Conservation (phyloP, 2,888 invertebrate species). For the Tridacna gigas region DNA sequence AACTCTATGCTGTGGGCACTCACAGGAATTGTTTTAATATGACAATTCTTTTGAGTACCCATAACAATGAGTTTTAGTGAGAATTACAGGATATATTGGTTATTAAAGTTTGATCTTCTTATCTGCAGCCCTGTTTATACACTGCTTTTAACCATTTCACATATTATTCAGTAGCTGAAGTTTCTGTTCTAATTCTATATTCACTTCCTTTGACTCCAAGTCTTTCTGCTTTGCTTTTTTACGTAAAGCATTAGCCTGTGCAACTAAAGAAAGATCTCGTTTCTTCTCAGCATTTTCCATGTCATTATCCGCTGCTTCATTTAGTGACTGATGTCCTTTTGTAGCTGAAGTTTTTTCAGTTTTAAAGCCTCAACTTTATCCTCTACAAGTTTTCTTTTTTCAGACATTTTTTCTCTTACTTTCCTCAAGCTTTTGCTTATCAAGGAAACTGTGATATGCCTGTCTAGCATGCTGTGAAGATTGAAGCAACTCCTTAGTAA, state of each 20-base stretch:
- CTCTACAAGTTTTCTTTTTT: conserved; percentile 1
- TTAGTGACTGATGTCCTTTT: conserved; percentile 1
- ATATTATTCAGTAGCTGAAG: conserved; percentile 1
- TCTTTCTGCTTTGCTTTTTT: background rate
- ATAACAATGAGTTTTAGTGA: too few relatives aligned
- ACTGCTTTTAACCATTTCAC: conserved; percentile 1
- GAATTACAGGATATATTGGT: too few relatives aligned
- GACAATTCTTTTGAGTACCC: too few relatives aligned
- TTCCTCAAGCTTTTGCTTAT: background rate
- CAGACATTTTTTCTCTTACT: background rate
- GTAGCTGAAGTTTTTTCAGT: background rate
- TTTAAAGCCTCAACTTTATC: background rate
- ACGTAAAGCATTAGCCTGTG: conserved; percentile 1
- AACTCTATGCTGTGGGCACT: too few relatives aligned
- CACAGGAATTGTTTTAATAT: too few relatives aligned
- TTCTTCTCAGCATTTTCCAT: background rate
- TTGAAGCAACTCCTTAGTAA: conserved; percentile 1
- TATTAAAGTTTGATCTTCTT: too few relatives aligned
- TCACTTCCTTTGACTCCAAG: background rate
- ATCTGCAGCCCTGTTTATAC: too few relatives aligned
- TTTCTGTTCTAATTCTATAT: too few relatives aligned
- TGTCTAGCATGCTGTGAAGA: conserved; percentile 1
- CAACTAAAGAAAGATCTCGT: conserved; percentile 1
- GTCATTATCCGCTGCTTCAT: conserved; percentile 1
- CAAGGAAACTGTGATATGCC: background rate